A percentile compares a stretch with the other conserved stretches of the same genome.
These are phyloP conservation scores for Liasis olivaceus DNA, from an alignment of 2,797 vertebrate genomes.

Conservation along the genomic window DNA sequence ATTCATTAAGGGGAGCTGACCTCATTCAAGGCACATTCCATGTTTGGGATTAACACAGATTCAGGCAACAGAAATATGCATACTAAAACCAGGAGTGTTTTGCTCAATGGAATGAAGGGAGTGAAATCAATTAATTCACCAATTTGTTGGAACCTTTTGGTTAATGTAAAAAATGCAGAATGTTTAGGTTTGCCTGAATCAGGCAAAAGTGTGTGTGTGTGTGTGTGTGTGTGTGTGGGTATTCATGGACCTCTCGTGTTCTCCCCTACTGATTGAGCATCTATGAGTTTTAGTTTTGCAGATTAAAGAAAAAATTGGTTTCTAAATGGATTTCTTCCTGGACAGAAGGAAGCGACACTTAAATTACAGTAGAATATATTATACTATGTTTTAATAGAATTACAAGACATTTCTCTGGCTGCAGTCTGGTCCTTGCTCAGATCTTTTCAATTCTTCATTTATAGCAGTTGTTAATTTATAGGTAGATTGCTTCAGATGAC, in stretches of 20 bases:
- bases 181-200: background rate
- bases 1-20: slow-evolving; percentile 28
- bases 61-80: background rate
- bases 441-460: background rate
- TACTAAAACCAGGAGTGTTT: background rate
- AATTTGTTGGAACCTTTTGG: background rate
- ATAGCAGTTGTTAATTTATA: background rate
- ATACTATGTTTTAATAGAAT: background rate
- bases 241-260: background rate
- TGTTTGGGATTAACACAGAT: slow-evolving; percentile 18
- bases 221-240: background rate
- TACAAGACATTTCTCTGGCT: background rate
- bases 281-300: background rate
- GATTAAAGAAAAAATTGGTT: background rate
- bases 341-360: background rate
- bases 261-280: background rate
- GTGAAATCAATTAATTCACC: background rate
- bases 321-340: background rate
- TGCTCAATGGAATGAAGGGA: background rate
- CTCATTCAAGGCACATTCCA: slow-evolving; percentile 27
- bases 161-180: background rate
- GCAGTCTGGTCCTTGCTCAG: background rate
- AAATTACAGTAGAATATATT: background rate
- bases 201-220: background rate
- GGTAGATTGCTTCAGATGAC: background rate